Evolutionary conservation across 2,888 invertebrate species (phyloP).

Genomic region (Noctua pronuba): DNA sequence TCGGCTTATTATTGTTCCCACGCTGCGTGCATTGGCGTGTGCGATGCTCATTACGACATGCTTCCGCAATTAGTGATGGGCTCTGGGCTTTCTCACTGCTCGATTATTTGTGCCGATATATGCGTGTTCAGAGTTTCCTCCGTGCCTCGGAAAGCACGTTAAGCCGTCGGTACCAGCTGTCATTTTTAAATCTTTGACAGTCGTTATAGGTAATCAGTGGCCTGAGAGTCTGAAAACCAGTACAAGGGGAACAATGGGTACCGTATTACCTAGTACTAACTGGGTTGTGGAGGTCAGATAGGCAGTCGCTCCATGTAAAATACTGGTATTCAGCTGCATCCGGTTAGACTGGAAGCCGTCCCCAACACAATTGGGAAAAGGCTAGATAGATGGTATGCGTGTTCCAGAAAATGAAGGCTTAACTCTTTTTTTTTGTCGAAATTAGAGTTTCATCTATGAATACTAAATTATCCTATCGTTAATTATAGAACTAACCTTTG

Average conservation of each 20-base stretch:
- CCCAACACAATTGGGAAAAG: neutral
- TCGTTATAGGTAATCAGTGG: too few relatives aligned
- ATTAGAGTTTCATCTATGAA: too few relatives aligned
- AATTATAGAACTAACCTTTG: too few relatives aligned
- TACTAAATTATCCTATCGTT: neutral
- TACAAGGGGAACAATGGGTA: too few relatives aligned
- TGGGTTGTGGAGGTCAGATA: too few relatives aligned
- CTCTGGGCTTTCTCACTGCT: conserved; percentile 79
- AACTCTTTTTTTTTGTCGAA: too few relatives aligned
- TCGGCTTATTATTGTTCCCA: conserved; percentile 72
- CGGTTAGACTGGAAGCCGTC: neutral
- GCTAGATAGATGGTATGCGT: conserved; percentile 10
- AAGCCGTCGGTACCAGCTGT: too few relatives aligned
- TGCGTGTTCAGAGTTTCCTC: conserved; percentile 25
- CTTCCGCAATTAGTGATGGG: conserved; percentile 86
- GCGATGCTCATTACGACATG: conserved; percentile 83
- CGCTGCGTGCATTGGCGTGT: conserved; percentile 81
- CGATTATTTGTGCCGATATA: conserved; percentile 60
- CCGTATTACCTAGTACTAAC: too few relatives aligned
- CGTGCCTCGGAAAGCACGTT: too few relatives aligned
- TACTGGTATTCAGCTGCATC: neutral
- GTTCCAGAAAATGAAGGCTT: conserved; percentile 17
- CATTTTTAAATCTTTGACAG: too few relatives aligned
- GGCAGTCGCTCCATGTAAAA: too few relatives aligned
- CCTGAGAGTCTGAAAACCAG: too few relatives aligned